Percentiles rank a stretch among this genome's conserved stretches.
phyloP scores from a whole-genome alignment of 2,888 invertebrate species.

The Lepidocyrtoides sp. region DNA sequence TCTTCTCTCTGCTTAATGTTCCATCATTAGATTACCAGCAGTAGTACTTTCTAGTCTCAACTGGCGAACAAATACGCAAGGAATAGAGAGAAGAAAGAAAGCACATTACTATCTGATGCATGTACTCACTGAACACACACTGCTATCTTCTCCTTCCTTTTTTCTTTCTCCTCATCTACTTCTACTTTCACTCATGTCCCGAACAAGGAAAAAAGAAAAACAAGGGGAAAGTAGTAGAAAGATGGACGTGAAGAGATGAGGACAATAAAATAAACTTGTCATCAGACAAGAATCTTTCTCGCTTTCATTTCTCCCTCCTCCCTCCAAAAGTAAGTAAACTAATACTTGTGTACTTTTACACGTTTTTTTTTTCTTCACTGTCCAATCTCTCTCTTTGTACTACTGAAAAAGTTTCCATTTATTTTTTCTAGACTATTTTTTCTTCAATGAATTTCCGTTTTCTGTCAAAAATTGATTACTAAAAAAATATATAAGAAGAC shows the following conservation, averaged over 20 bases:
- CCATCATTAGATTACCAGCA: too few relatives aligned
- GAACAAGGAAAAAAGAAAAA: neutral
- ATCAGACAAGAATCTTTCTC: neutral
- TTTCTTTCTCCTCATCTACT: neutral
- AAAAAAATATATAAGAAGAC: too few relatives aligned
- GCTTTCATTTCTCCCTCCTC: neutral
- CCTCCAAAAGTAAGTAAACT: too few relatives aligned
- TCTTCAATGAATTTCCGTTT: slow-evolving; percentile 38
- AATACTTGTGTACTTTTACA: neutral
- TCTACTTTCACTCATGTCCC: neutral
- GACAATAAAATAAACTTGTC: slow-evolving; percentile 57
- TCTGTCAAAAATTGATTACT: slow-evolving; percentile 62
- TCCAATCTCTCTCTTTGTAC: too few relatives aligned
- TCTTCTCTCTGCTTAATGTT: neutral
- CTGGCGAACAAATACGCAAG: too few relatives aligned
- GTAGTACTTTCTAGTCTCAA: too few relatives aligned
- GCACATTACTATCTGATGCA: too few relatives aligned
- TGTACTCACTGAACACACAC: too few relatives aligned
- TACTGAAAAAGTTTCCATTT: too few relatives aligned
- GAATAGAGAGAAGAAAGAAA: slow-evolving; percentile 16
- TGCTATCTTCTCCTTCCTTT: neutral
- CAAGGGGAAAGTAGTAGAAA: neutral
- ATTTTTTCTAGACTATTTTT: neutral
- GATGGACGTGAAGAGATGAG: slow-evolving; percentile 7
- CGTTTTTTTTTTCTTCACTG: neutral